These are phyloP conservation scores for Malacosoma neustria DNA, from an alignment of 2,888 invertebrate species.

Conservation along the genomic window DNA sequence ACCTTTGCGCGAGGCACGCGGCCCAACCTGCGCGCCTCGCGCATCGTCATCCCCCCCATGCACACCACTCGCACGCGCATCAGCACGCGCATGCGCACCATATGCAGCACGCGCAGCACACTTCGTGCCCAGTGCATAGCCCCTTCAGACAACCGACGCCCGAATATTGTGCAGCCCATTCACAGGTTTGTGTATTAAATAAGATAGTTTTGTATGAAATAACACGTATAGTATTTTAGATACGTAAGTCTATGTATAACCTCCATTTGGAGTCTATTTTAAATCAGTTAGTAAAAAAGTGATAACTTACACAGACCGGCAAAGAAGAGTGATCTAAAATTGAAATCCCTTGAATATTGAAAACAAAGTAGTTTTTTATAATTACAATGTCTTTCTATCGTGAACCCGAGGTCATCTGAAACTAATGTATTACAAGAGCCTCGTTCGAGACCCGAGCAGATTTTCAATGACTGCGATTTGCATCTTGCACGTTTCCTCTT, in stretches of 20 bases:
- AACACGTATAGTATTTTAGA: too few relatives aligned
- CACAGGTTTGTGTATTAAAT: constrained; percentile 51
- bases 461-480: constrained; percentile 35
- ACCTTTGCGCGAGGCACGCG: constrained; percentile 63
- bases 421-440: constrained; percentile 41
- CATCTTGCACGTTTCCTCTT: constrained; percentile 22
- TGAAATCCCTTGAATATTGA: too few relatives aligned
- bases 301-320: too few relatives aligned
- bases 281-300: too few relatives aligned
- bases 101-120: constrained; percentile 53
- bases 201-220: too few relatives aligned
- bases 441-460: constrained; percentile 18
- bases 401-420: constrained; percentile 28
- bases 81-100: constrained; percentile 63
- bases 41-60: constrained; percentile 49
- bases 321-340: too few relatives aligned
- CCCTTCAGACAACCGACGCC: constrained; percentile 79
- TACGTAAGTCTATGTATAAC: too few relatives aligned
- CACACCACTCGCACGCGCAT: constrained; percentile 57
- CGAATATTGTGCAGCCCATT: constrained; percentile 65
- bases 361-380: too few relatives aligned
- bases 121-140: constrained; percentile 83
- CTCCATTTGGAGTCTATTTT: too few relatives aligned
- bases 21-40: constrained; percentile 41
- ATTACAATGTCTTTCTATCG: too few relatives aligned